Percentiles rank a stretch among this genome's conserved stretches.
These are phyloP conservation scores for Smittia aterrima DNA, from an alignment of 2,888 invertebrate genomes.

Conservation along the genomic window DNA sequence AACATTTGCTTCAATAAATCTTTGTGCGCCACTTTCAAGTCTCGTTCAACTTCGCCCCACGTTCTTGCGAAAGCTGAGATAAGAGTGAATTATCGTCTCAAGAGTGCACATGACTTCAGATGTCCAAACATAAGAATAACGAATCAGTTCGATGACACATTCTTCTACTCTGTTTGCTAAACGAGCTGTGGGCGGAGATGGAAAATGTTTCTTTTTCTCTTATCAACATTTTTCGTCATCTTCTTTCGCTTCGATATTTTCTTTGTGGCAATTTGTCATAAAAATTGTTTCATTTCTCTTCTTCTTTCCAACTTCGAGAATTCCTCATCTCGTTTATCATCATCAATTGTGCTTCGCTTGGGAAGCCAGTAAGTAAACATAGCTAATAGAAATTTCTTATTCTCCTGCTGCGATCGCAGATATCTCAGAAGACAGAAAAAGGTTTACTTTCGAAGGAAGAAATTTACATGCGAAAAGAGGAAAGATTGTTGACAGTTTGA, in stretches of 20 bases:
- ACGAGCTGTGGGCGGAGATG: not conserved
- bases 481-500: slow-evolving; percentile 13
- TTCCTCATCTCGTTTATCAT: slow-evolving; percentile 28
- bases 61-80: not conserved
- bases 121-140: not conserved
- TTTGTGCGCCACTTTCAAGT: no score
- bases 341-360: slow-evolving; percentile 20
- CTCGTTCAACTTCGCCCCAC: no score
- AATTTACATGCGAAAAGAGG: not conserved
- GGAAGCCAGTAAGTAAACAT: not conserved
- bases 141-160: not conserved
- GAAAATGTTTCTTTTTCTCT: not conserved
- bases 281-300: slow-evolving; percentile 14
- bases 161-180: not conserved
- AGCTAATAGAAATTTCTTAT: not conserved
- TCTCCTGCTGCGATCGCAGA: not conserved
- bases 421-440: no score
- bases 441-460: not conserved
- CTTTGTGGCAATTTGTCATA: slow-evolving; percentile 24
- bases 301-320: not conserved
- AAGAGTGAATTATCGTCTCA: slow-evolving; percentile 13
- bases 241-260: not conserved
- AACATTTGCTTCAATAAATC: no score
- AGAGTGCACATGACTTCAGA: slow-evolving; percentile 3
- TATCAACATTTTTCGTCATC: no score